Evolutionary conservation across 2,888 invertebrate genomes (phyloP).

Genomic region (Craniophora ligustri): DNA sequence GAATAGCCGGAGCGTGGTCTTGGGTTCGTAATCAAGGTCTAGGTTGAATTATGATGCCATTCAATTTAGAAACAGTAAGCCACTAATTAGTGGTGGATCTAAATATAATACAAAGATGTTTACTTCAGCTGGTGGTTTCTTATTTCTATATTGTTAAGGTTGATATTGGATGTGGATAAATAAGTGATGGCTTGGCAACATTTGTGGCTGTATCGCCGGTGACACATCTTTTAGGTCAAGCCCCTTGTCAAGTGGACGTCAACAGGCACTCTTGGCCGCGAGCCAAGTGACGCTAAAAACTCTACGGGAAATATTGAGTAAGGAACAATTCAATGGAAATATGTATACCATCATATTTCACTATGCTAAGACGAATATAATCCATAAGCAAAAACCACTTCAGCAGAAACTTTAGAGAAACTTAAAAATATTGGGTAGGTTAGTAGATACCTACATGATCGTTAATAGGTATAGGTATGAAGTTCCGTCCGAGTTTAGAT

Average conservation of each 20-base stretch:
- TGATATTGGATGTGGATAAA: slow-evolving; percentile 47
- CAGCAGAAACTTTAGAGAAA: too few species aligned
- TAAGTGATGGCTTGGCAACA: slow-evolving; percentile 25
- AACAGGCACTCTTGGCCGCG: slow-evolving; percentile 75
- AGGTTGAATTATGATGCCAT: slow-evolving; percentile 40
- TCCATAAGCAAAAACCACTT: neutral
- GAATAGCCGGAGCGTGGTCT: slow-evolving; percentile 26
- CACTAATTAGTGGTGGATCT: slow-evolving; percentile 35
- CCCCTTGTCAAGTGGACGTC: slow-evolving; percentile 78
- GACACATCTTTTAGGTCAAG: slow-evolving; percentile 82
- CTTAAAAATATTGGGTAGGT: neutral
- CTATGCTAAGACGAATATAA: neutral
- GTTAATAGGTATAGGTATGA: too few species aligned
- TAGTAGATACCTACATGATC: too few species aligned
- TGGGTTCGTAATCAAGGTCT: slow-evolving; percentile 42
- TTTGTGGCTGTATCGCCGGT: slow-evolving; percentile 56
- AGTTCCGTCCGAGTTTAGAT: slow-evolving; percentile 15
- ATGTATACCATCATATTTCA: slow-evolving; percentile 1
- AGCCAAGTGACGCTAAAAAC: slow-evolving; percentile 74
- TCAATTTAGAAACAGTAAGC: slow-evolving; percentile 43
- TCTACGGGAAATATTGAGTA: slow-evolving; percentile 71
- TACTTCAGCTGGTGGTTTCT: slow-evolving; percentile 2
- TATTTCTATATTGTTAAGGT: slow-evolving; percentile 42
- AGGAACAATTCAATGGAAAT: slow-evolving; percentile 59
- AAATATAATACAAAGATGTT: slow-evolving; percentile 11